Evolutionary conservation across 2,113 vertebrate species (phyloP).

Genomic region (Pogonocichla stellata): DNA sequence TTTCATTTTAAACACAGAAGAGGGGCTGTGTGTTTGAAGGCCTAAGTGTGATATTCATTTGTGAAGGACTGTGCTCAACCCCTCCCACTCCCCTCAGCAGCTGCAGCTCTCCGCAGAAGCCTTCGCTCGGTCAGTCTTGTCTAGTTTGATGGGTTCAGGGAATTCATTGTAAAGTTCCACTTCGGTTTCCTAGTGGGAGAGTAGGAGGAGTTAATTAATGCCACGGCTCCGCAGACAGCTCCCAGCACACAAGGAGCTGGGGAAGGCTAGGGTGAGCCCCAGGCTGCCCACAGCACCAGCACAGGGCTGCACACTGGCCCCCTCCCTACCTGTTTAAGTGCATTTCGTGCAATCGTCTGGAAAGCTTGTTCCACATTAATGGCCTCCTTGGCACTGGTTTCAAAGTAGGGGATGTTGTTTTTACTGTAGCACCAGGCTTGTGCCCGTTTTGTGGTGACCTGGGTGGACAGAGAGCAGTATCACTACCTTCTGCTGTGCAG

Average conservation of each 20-base stretch:
- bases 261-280: background rate
- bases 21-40: constrained; percentile 79
- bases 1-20: constrained; percentile 67
- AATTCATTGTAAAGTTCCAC: constrained; percentile 99
- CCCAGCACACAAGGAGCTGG: background rate
- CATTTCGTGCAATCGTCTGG: constrained; percentile 98
- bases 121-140: constrained; percentile 92
- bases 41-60: constrained; percentile 77
- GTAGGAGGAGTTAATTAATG: background rate
- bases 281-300: fast-evolving
- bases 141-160: constrained; percentile 97
- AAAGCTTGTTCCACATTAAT: constrained; percentile 99
- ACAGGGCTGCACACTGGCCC: background rate
- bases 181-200: constrained; percentile 87
- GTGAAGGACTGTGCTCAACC: constrained; percentile 80
- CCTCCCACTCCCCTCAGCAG: constrained; percentile 85
- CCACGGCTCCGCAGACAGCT: background rate
- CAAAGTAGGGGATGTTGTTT: constrained; percentile 99
- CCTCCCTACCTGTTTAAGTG: constrained; percentile 92
- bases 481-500: background rate
- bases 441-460: constrained; percentile 97
- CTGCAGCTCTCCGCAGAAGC: constrained; percentile 91
- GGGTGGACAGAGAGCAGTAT: background rate
- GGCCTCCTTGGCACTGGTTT: constrained; percentile 99
- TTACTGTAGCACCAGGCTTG: constrained; percentile 99